phyloP scores from a whole-genome alignment of 2,888 invertebrate species.

The Fissipunctia ypsillon region DNA sequence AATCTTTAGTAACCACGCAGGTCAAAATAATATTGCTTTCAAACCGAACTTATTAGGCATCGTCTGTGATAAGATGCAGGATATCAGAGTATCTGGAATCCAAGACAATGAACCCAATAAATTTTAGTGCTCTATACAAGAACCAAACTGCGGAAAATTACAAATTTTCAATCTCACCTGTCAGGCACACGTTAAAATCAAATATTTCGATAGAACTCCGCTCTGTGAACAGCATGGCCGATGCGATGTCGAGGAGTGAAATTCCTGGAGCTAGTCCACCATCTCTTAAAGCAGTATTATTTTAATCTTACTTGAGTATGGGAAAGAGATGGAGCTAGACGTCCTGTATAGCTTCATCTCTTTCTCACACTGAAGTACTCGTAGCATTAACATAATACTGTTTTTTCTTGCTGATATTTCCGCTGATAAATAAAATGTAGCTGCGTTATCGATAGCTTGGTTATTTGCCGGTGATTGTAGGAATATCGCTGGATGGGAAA shows the following conservation, averaged over 20 bases:
- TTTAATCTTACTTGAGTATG: too few relatives aligned
- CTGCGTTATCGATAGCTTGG: constrained; percentile 3
- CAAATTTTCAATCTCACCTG: constrained; percentile 33
- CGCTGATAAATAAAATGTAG: background rate
- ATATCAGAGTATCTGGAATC: background rate
- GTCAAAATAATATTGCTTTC: background rate
- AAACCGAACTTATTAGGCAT: background rate
- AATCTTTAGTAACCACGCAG: background rate
- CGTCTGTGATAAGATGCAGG: background rate
- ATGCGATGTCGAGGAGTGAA: background rate
- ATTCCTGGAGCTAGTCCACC: too few relatives aligned
- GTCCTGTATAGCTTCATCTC: too few relatives aligned
- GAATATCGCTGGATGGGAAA: background rate
- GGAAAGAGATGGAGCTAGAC: too few relatives aligned
- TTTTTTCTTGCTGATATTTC: constrained; percentile 3
- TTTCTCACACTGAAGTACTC: too few relatives aligned
- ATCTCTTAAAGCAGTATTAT: too few relatives aligned
- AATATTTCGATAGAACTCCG: constrained; percentile 16
- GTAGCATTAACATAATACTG: too few relatives aligned
- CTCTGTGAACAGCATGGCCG: constrained; percentile 1
- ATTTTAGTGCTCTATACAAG: background rate
- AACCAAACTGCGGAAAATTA: constrained; percentile 15
- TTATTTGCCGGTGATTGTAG: background rate
- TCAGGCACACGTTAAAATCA: constrained; percentile 22
- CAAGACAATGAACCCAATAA: background rate